phyloP scores from a whole-genome alignment of 23 tunicate genomes.

The Halocynthia aurantium region DNA sequence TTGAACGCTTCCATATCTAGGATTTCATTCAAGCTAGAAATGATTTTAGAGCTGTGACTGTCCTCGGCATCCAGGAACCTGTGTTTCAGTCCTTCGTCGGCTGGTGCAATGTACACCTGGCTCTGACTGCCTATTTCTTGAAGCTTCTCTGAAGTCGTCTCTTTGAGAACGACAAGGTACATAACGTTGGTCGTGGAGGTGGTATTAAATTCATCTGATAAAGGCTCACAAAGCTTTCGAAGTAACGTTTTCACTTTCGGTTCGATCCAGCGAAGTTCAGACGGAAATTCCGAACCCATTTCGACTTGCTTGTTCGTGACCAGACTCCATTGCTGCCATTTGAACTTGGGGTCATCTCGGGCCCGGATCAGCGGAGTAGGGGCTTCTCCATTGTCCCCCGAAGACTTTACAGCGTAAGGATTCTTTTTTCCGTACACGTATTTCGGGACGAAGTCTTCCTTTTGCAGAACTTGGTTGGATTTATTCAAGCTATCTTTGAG shows the following conservation, averaged over 20 bases:
- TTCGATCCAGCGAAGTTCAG: slow-evolving; percentile 76
- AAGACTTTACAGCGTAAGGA: slow-evolving; percentile 49
- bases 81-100: slow-evolving; percentile 60
- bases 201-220: slow-evolving; percentile 51
- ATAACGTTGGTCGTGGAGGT: slow-evolving; percentile 42
- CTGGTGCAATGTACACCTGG: slow-evolving; percentile 86
- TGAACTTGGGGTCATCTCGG: slow-evolving; percentile 84
- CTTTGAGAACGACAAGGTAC: slow-evolving; percentile 74
- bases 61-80: slow-evolving; percentile 64
- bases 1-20: slow-evolving; percentile 52
- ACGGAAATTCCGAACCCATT: slow-evolving; percentile 62
- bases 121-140: slow-evolving; percentile 57
- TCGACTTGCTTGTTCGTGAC: slow-evolving; percentile 30
- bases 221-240: slow-evolving; percentile 68
- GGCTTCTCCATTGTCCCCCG: slow-evolving; percentile 27
- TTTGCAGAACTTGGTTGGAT: slow-evolving; percentile 10
- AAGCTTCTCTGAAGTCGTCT: slow-evolving; percentile 58
- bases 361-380: slow-evolving; percentile 35
- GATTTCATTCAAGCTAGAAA: slow-evolving; percentile 42
- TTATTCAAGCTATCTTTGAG: slow-evolving; percentile 21
- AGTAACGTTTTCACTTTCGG: slow-evolving; percentile 83
- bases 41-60: slow-evolving; percentile 43
- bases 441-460: slow-evolving; percentile 60
- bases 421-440: slow-evolving; percentile 69
- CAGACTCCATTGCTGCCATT: slow-evolving; percentile 80